Base-by-base conservation (phyloP, 2,797 vertebrate species). In the Loriculus beryllinus region DNA sequence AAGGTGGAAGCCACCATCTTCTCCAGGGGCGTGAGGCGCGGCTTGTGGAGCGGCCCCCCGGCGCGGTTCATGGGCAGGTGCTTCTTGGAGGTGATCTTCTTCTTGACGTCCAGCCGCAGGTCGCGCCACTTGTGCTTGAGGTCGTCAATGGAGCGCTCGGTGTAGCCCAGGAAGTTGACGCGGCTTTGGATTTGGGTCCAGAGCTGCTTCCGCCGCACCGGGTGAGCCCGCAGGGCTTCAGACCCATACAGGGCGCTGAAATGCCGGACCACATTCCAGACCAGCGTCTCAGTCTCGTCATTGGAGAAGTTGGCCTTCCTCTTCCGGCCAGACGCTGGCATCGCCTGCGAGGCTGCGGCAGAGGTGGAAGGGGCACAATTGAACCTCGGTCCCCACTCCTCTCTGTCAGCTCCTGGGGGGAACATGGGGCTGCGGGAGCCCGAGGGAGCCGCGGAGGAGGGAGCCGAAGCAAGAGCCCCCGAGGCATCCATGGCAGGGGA, bases 91-190 rank as follows among this genome's bases (percentile, higher is more conserved):
- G 96, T 96, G 88, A 97, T 97, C 26, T 97, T 97, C 26, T 97
- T 96, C 92, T 97, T 97, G 72, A 97, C 97, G 10, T 97, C 97
- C 69, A 97, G 28, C 42, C 97, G 94, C 43, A 97, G 82, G 88
- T 97, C 97, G 1, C 97, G 92, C 97, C 97, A 97, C 94, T 97
- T 97, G 95, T 97, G 97, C 86, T 97, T 97, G 83, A 97, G 95
- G 82, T 97, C 97, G 47, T 97, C 97, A n/a, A 97, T 96, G 92
- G 97, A 97, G 91, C 96, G 97, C 14, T 97, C 97, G 2, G 97
- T 97, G 93, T 97, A 97, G 62, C 97, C 97, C 68, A 97, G 93
- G 69, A 97, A 97, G 92, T 97, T 97, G 85, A 97, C 97, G 4
- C 95, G 88, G 90, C 94, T 97, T 95, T 97, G 97, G 94, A 97